phyloP scores from a whole-genome alignment of 2,888 invertebrate genomes.

The Alloscopus bannaensis region DNA sequence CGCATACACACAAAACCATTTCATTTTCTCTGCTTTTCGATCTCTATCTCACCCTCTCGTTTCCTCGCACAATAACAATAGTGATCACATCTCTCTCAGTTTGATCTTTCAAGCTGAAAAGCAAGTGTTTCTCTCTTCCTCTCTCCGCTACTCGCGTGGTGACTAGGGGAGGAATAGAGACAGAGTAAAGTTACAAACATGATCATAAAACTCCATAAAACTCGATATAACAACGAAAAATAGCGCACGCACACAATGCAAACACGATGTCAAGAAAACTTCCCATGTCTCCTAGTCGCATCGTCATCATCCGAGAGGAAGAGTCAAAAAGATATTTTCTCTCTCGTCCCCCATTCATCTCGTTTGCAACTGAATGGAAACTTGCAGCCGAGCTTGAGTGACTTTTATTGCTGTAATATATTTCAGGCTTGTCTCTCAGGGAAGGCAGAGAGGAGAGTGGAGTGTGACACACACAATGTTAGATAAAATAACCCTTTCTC shows the following conservation, averaged over 20 bases:
- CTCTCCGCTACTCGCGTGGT: not conserved
- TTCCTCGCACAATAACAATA: not conserved
- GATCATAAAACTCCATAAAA: too few relatives aligned
- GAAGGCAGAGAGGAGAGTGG: too few relatives aligned
- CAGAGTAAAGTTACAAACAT: not conserved
- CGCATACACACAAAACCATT: not conserved
- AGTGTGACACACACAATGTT: too few relatives aligned
- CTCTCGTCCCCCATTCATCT: not conserved
- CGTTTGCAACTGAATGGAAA: too few relatives aligned
- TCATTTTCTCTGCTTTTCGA: constrained; percentile 10
- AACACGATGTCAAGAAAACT: too few relatives aligned
- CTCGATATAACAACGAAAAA: too few relatives aligned
- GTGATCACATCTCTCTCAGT: too few relatives aligned
- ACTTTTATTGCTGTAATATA: constrained; percentile 12
- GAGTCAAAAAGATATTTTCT: too few relatives aligned
- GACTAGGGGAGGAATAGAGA: not conserved
- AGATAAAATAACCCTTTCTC: too few relatives aligned
- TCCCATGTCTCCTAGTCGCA: too few relatives aligned
- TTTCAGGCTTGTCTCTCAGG: constrained; percentile 15
- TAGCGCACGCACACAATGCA: too few relatives aligned
- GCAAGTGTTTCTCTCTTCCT: not conserved
- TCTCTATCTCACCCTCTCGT: not conserved
- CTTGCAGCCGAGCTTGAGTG: constrained; percentile 15
- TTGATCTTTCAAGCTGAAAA: too few relatives aligned
- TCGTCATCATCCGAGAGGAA: not conserved